Evolutionary conservation across 2,113 vertebrate species (phyloP).

Genomic region (Crotalus viridis): DNA sequence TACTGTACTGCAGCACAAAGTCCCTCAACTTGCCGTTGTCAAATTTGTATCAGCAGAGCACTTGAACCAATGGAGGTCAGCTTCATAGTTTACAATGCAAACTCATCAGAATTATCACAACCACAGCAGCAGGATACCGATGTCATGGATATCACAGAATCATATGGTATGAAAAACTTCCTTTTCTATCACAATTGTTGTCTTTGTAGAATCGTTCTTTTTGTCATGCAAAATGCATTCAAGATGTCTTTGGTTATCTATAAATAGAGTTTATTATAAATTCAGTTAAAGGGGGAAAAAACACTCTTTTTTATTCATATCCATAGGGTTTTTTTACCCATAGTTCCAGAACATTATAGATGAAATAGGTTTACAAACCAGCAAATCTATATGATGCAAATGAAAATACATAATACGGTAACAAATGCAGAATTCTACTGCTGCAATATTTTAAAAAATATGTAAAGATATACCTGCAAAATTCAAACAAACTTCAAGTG

Average conservation of each 20-base stretch:
- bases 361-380: neutral
- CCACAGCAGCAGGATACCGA: neutral
- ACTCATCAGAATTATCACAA: neutral
- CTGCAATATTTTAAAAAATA: neutral
- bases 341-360: neutral
- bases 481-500: neutral
- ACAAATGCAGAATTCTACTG: neutral
- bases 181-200: neutral
- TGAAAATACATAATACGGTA: neutral
- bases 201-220: neutral
- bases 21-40: neutral
- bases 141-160: neutral
- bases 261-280: neutral
- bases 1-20: neutral
- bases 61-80: constrained; percentile 16
- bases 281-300: fast-evolving
- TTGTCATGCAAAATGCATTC: neutral
- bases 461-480: neutral
- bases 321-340: neutral
- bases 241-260: neutral
- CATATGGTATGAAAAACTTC: neutral
- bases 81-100: neutral
- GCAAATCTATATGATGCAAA: neutral
- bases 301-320: neutral
- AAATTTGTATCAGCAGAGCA: neutral